Base-by-base conservation (phyloP, 2,888 invertebrate species). In the Cryptocheilus praepositus region DNA sequence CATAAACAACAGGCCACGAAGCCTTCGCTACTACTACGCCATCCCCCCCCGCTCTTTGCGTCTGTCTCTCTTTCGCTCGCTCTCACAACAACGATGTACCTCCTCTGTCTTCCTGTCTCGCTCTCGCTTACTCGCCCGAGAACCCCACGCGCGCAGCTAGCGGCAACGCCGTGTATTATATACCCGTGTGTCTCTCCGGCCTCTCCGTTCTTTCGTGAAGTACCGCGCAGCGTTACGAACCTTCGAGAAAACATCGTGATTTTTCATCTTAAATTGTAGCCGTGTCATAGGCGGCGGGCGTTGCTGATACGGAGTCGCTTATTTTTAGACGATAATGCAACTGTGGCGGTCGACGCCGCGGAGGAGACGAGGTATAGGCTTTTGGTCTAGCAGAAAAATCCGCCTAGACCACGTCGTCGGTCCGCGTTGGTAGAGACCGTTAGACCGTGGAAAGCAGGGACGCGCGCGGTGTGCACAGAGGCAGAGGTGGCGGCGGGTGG, bases 201-300 rank as follows among this genome's bases (percentile, higher is more conserved):
- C 74, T 61, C 61, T 60, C 63, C 63, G 64, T 59, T 76, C 76
- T 74, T 73, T 79, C 74, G 64, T 56, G 59, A 76, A 60, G 68
- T 75, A 59, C 68, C 75, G 79, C 73, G 79, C 69, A 70, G 62
- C 74, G 73, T 78, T 83, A 83, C 82, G 81, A 85, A 84, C 85
- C 81, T 84, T 86, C 77, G 82, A 82, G 85, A 85, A 86, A 86
- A 86, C 84, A 84, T 85, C 79, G 53, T 62, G 76, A 78, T 77
- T 82, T 82, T 79, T 76, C 76, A 74, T 76, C 76, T 79, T 71
- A 74, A 81, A 79, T 81, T 49, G 16, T 16, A 49, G n/a, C 16
- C 49, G 36, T 36, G 36, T 36, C 36, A 36, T 36, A 49, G 16
- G 16, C 49, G 49, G 7, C 36, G 36, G 18, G 49, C 49, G 16